These are phyloP conservation scores for Gallinago nigripennis DNA, from an alignment of 2,797 vertebrate species.

Conservation along the genomic window DNA sequence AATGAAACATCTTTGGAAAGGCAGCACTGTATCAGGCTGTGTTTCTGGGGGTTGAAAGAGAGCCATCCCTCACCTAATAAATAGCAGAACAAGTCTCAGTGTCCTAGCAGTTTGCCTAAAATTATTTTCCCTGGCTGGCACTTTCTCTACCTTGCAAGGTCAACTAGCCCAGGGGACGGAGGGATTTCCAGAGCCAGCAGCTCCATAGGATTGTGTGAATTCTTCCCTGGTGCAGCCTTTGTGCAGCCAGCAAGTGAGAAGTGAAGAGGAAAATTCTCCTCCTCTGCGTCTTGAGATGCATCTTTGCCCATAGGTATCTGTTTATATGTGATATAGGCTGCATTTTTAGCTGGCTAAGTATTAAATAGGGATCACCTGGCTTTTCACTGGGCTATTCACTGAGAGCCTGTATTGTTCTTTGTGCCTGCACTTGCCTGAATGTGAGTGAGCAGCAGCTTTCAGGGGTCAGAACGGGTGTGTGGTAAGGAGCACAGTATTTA, in stretches of 20 bases:
- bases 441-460: neutral
- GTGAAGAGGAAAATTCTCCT: neutral
- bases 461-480: neutral
- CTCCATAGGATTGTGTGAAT: neutral
- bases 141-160: neutral
- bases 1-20: neutral
- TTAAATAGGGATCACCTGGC: neutral
- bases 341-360: neutral
- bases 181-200: neutral
- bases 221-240: neutral
- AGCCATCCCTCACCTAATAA: neutral
- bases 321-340: neutral
- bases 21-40: neutral
- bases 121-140: neutral
- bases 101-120: neutral
- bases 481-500: neutral
- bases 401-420: neutral
- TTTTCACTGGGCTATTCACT: neutral
- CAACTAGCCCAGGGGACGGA: neutral
- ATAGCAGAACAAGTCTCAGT: neutral
- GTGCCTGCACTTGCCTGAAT: neutral
- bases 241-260: fast-evolving
- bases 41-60: neutral
- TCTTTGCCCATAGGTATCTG: neutral
- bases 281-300: neutral